Conservation (phyloP, 2,888 invertebrate species). For the Bibio marci region DNA sequence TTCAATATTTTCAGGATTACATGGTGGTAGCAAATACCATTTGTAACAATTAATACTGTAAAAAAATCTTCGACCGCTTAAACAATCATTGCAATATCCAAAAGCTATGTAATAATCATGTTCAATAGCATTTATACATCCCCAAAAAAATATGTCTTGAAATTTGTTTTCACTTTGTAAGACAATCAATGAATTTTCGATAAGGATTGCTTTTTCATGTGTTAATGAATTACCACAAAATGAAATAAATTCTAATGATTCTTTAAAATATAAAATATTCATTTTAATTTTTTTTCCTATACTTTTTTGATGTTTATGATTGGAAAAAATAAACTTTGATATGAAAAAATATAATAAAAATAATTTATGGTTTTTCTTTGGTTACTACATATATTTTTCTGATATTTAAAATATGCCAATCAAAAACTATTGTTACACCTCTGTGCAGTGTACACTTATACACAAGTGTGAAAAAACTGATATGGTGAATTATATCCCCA, state of each 20-base stretch:
- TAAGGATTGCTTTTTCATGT: conserved; percentile 50
- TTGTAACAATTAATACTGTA: conserved; percentile 57
- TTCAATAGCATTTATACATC: conserved; percentile 57
- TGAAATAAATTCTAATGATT: conserved; percentile 24
- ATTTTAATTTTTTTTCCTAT: conserved; percentile 13
- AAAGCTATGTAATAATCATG: conserved; percentile 71
- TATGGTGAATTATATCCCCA: too few relatives aligned
- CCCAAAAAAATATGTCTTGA: conserved; percentile 68
- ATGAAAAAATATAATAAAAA: too few relatives aligned
- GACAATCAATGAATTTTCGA: conserved; percentile 61
- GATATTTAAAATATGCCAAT: too few relatives aligned
- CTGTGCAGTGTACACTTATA: too few relatives aligned
- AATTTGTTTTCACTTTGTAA: conserved; percentile 77
- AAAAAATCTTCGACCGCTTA: conserved; percentile 54
- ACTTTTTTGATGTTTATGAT: too few relatives aligned
- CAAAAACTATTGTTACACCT: too few relatives aligned
- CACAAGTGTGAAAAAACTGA: too few relatives aligned
- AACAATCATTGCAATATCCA: conserved; percentile 56
- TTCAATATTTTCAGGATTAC: conserved; percentile 20
- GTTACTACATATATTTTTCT: too few relatives aligned
- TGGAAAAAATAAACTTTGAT: too few relatives aligned
- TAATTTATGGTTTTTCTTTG: too few relatives aligned
- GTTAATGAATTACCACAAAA: conserved; percentile 50
- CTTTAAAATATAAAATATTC: conserved; percentile 24
- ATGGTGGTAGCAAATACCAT: conserved; percentile 44